These are phyloP conservation scores for Chymomyza caudatula DNA, from an alignment of 2,888 invertebrate genomes.

Conservation along the genomic window DNA sequence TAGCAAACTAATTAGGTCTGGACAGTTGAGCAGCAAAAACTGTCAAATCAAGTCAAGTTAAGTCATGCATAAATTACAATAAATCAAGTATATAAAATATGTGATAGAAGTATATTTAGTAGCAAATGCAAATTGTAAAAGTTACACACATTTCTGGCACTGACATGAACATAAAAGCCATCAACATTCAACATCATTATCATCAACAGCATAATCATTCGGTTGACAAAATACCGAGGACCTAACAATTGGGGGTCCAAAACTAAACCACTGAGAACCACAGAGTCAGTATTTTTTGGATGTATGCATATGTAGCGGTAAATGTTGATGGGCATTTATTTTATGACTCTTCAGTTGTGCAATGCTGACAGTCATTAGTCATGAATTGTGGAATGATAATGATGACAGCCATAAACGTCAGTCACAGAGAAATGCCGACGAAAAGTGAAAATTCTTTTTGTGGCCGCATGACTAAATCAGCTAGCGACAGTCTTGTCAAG, in stretches of 20 bases:
- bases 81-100: constrained; percentile 28
- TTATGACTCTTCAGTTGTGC: neutral
- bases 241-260: neutral
- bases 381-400: constrained; percentile 45
- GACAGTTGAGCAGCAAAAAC: neutral
- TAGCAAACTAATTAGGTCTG: neutral
- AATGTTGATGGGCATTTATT: neutral
- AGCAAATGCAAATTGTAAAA: neutral
- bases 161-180: constrained; percentile 11
- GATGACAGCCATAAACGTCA: constrained; percentile 24
- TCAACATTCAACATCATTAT: too few species aligned
- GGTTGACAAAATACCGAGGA: constrained; percentile 19
- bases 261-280: constrained; percentile 33
- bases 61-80: constrained; percentile 34
- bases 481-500: neutral
- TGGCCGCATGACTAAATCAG: neutral
- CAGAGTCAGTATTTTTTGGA: too few species aligned
- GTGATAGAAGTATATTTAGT: neutral
- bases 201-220: constrained; percentile 11
- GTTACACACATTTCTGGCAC: neutral
- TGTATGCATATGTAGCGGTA: neutral
- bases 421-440: neutral
- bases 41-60: constrained; percentile 20
- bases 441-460: constrained; percentile 1
- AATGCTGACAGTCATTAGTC: constrained; percentile 62